A percentile compares a stretch with the other conserved stretches of the same genome.
Conservation (phyloP, 1,140 invertebrate species). For the Drosophila varians region DNA sequence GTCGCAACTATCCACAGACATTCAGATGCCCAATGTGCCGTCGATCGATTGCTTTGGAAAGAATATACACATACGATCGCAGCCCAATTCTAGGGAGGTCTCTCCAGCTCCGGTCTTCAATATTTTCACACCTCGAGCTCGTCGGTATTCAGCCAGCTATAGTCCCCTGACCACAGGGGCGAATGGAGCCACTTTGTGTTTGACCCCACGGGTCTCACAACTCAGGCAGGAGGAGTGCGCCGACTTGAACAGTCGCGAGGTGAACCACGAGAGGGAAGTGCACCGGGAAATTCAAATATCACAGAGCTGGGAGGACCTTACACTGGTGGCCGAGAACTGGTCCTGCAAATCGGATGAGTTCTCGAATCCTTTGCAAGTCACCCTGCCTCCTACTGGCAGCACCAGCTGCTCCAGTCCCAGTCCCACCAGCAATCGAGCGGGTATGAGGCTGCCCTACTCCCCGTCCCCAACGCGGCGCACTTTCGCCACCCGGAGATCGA, state of each 20-base stretch:
- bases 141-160: slow-evolving; percentile 93
- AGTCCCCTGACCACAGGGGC: slow-evolving; percentile 84
- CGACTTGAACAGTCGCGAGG: slow-evolving; percentile 91
- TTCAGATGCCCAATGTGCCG: slow-evolving; percentile 32
- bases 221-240: slow-evolving; percentile 94
- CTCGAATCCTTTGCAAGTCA: slow-evolving; percentile 81
- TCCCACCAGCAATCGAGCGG: slow-evolving; percentile 73
- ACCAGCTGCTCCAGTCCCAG: slow-evolving; percentile 77
- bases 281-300: slow-evolving; percentile 95
- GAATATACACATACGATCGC: slow-evolving; percentile 71
- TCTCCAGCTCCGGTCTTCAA: slow-evolving; percentile 85
- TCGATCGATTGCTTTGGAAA: slow-evolving; percentile 60
- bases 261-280: slow-evolving; percentile 94
- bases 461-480: slow-evolving; percentile 92
- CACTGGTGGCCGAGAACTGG: slow-evolving; percentile 87
- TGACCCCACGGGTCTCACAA: slow-evolving; percentile 93
- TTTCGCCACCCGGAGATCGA: slow-evolving; percentile 91
- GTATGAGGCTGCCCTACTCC: slow-evolving; percentile 86
- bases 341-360: slow-evolving; percentile 85
- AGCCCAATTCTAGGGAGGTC: slow-evolving; percentile 74
- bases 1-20: slow-evolving; percentile 19
- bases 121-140: slow-evolving; percentile 87
- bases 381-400: slow-evolving; percentile 51
- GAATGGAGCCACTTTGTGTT: slow-evolving; percentile 85
- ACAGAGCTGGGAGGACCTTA: slow-evolving; percentile 94